Percentiles rank a stretch among this genome's conserved stretches.
Conservation (phyloP, 2,113 vertebrate species). For the Phalacrocorax aristotelis region DNA sequence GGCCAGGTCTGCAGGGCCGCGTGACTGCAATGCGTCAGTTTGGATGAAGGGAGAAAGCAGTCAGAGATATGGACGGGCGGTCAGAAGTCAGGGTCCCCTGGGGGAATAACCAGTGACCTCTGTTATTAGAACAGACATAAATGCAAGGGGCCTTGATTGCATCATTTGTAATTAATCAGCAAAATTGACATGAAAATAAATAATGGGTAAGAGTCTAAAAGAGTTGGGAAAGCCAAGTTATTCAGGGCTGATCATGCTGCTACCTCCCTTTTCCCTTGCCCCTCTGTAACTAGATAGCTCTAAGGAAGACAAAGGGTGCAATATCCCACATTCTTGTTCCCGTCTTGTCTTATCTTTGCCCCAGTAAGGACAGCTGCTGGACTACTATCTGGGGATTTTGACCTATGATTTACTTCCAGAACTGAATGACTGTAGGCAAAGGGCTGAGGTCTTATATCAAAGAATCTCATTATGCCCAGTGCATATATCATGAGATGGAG, state of each 20-base stretch:
- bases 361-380: neutral
- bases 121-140: neutral
- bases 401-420: neutral
- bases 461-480: neutral
- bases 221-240: neutral
- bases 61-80: neutral
- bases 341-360: neutral
- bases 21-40: neutral
- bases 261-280: neutral
- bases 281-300: neutral
- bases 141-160: neutral
- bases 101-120: neutral
- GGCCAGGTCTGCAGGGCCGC: neutral
- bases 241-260: neutral
- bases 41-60: neutral
- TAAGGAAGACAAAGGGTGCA: neutral
- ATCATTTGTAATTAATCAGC: slow-evolving; percentile 20
- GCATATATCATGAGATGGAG: neutral
- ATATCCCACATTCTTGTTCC: neutral
- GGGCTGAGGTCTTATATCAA: neutral
- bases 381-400: neutral
- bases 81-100: neutral
- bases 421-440: neutral
- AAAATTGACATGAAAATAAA: slow-evolving; percentile 26
- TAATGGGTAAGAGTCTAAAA: neutral